phyloP scores from a whole-genome alignment of 1,140 invertebrate species.

The Oedothorax gibbosus region DNA sequence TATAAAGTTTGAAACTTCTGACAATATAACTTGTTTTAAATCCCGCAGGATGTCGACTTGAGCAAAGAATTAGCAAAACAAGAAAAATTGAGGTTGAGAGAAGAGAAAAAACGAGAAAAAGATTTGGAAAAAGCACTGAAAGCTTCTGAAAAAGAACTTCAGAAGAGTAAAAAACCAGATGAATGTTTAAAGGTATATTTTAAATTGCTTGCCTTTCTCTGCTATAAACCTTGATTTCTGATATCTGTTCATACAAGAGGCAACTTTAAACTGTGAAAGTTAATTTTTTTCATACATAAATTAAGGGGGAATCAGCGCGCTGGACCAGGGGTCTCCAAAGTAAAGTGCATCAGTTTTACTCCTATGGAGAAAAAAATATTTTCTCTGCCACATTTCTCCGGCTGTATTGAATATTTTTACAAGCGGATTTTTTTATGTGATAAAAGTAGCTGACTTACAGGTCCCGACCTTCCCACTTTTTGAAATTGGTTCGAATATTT shows the following conservation, averaged over 20 bases:
- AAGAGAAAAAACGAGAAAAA: constrained; percentile 41
- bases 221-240: not conserved
- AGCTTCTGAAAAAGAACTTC: constrained; percentile 43
- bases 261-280: not conserved
- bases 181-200: constrained; percentile 43
- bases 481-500: too few species aligned
- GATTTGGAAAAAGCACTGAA: constrained; percentile 47
- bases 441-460: too few species aligned
- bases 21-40: not conserved
- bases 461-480: too few species aligned
- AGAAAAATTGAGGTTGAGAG: constrained; percentile 14
- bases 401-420: too few species aligned
- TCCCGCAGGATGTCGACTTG: not conserved
- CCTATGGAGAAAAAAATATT: too few species aligned
- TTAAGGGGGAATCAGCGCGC: too few species aligned
- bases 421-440: too few species aligned
- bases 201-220: not conserved
- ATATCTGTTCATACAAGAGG: not conserved
- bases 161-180: constrained; percentile 47
- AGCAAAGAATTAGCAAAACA: constrained; percentile 30
- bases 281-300: not conserved
- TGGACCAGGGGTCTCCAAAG: too few species aligned
- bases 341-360: too few species aligned
- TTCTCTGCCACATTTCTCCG: too few species aligned
- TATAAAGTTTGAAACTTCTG: not conserved